phyloP scores from a whole-genome alignment of 2,888 invertebrate genomes.

The Trissoscelio sp. region DNA sequence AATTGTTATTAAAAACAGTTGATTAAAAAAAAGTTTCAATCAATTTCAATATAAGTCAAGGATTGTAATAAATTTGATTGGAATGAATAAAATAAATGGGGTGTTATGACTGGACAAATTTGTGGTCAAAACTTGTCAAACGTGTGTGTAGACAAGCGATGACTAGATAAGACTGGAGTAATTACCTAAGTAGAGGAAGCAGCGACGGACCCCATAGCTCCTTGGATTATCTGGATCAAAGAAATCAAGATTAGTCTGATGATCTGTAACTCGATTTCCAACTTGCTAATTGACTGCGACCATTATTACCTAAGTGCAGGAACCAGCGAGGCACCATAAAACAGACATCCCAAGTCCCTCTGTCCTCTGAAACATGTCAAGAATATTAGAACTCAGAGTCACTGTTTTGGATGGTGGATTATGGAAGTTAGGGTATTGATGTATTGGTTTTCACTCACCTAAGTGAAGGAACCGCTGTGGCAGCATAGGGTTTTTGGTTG shows the following conservation, averaged over 20 bases:
- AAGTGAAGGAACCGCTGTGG: constrained; percentile 55
- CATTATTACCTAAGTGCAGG: constrained; percentile 41
- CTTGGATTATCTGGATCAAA: constrained; percentile 38
- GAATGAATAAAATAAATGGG: too few species aligned
- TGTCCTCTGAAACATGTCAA: constrained; percentile 22
- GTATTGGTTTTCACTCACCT: too few species aligned
- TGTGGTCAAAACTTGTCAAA: background rate
- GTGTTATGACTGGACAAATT: background rate
- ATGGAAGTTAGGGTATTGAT: too few species aligned
- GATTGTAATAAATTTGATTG: too few species aligned
- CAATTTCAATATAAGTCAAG: too few species aligned
- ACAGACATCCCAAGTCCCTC: constrained; percentile 36
- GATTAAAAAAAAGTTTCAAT: too few species aligned
- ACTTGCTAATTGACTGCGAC: constrained; percentile 1
- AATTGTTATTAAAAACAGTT: too few species aligned
- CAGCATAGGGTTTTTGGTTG: constrained; percentile 52
- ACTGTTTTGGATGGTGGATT: too few species aligned
- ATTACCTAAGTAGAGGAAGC: constrained; percentile 44
- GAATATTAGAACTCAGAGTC: too few species aligned
- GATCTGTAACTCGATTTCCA: background rate
- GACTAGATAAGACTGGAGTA: background rate
- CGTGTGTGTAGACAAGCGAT: background rate
- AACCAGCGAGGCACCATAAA: constrained; percentile 52
- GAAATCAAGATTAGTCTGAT: background rate
- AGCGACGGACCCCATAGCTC: constrained; percentile 34